phyloP scores from a whole-genome alignment of 2,797 vertebrate species.

The Taenioides sp. region DNA sequence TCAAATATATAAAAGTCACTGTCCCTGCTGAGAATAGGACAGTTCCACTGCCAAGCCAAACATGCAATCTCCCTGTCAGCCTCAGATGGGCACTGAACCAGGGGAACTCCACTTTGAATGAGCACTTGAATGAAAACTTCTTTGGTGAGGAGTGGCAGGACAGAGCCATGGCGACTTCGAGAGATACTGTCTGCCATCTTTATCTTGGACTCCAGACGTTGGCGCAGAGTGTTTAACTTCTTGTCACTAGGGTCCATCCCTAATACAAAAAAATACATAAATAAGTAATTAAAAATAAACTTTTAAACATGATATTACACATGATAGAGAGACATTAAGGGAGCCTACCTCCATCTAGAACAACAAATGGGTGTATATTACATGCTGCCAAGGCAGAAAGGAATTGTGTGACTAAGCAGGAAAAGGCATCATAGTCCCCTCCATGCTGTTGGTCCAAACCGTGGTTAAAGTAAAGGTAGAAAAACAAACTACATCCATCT shows the following conservation, averaged over 20 bases:
- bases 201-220: constrained; percentile 84
- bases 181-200: constrained; percentile 78
- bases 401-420: constrained; percentile 74
- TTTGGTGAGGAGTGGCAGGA: constrained; percentile 84
- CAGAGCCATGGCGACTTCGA: constrained; percentile 67
- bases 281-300: too few relatives aligned
- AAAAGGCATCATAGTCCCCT: constrained; percentile 88
- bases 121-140: constrained; percentile 87
- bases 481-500: constrained; percentile 91
- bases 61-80: constrained; percentile 91
- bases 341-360: constrained; percentile 85
- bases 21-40: constrained; percentile 89
- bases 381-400: constrained; percentile 81
- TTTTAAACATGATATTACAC: too few relatives aligned
- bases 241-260: constrained; percentile 87
- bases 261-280: constrained; percentile 20
- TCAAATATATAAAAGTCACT: constrained; percentile 96
- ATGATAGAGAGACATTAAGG: background rate
- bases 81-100: constrained; percentile 89
- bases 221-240: constrained; percentile 84
- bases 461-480: constrained; percentile 82
- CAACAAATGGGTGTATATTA: constrained; percentile 83
- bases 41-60: constrained; percentile 89
- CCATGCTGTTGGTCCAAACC: constrained; percentile 82
- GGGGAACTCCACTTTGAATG: constrained; percentile 74